These are phyloP conservation scores for Osmerus mordax DNA, from an alignment of 2,113 vertebrate species.

Conservation along the genomic window DNA sequence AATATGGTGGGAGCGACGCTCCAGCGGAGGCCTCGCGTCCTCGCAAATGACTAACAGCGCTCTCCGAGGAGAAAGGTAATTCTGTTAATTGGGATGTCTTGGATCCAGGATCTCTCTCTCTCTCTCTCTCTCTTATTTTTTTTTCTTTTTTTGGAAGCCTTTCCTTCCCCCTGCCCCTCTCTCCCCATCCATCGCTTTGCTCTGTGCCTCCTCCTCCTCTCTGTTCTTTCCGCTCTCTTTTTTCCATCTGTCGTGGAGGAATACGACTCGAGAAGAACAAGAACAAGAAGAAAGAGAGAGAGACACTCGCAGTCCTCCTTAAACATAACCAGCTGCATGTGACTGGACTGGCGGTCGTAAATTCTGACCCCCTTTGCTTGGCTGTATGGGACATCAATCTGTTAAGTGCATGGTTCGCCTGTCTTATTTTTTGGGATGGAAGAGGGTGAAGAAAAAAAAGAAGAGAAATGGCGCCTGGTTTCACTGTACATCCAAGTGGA, in stretches of 20 bases:
- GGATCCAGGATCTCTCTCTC: conserved; percentile 48
- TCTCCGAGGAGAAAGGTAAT: conserved; percentile 59
- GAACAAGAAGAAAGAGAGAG: too few species aligned
- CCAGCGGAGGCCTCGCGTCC: conserved; percentile 50
- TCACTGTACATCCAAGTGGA: not conserved
- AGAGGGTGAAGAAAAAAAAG: not conserved
- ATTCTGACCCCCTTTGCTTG: not conserved
- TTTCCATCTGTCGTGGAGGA: not conserved
- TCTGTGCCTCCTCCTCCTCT: not conserved
- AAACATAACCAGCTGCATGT: conserved; percentile 37
- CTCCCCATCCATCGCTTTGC: not conserved
- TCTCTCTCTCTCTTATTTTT: conserved; percentile 10
- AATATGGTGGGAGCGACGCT: conserved; percentile 70
- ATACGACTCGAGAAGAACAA: conserved; percentile 10
- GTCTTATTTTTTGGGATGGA: not conserved
- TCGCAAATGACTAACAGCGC: conserved; percentile 64
- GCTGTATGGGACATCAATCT: conserved; percentile 12
- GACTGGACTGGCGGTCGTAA: conserved; percentile 24
- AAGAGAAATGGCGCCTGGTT: not conserved
- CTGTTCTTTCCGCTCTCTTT: not conserved
- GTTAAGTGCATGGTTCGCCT: conserved; percentile 25
- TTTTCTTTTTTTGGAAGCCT: not conserved
- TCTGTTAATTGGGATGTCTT: conserved; percentile 69
- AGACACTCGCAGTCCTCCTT: not conserved
- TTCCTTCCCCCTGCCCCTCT: conserved; percentile 4